A percentile compares a stretch with the other conserved stretches of the same genome.
phyloP scores from a whole-genome alignment of 2,888 invertebrate genomes.

The Xylocampa areola region DNA sequence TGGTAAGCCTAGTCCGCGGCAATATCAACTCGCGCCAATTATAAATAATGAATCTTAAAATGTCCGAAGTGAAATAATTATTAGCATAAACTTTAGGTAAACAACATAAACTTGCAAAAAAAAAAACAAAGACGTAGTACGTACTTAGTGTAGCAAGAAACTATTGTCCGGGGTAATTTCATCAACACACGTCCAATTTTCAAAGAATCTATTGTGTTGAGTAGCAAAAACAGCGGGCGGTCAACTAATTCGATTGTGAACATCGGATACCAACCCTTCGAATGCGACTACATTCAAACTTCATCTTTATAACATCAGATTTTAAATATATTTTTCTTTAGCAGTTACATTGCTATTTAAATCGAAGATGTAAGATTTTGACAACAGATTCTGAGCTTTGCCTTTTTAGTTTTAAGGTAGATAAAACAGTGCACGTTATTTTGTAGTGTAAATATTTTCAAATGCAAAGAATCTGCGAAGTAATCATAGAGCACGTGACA shows the following conservation, averaged over 20 bases:
- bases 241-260: conserved; percentile 84
- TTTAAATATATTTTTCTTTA: conserved; percentile 37
- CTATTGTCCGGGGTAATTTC: conserved; percentile 70
- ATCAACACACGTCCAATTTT: conserved; percentile 70
- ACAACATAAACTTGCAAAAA: not conserved
- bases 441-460: conserved; percentile 55
- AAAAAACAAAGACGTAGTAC: conserved; percentile 15
- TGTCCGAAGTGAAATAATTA: no score
- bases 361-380: conserved; percentile 12
- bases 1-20: no score
- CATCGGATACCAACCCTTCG: conserved; percentile 67
- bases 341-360: conserved; percentile 10
- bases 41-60: no score
- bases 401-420: not conserved
- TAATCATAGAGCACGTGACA: conserved; percentile 84
- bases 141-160: conserved; percentile 51
- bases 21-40: no score
- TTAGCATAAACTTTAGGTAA: not conserved
- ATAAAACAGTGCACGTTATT: conserved; percentile 2
- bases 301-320: conserved; percentile 15
- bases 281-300: conserved; percentile 33
- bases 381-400: conserved; percentile 28
- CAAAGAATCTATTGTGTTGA: conserved; percentile 79
- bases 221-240: conserved; percentile 86
- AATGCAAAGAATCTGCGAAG: conserved; percentile 75